These are phyloP conservation scores for Molorchus minor DNA, from an alignment of 2,888 invertebrate species.

Conservation along the genomic window DNA sequence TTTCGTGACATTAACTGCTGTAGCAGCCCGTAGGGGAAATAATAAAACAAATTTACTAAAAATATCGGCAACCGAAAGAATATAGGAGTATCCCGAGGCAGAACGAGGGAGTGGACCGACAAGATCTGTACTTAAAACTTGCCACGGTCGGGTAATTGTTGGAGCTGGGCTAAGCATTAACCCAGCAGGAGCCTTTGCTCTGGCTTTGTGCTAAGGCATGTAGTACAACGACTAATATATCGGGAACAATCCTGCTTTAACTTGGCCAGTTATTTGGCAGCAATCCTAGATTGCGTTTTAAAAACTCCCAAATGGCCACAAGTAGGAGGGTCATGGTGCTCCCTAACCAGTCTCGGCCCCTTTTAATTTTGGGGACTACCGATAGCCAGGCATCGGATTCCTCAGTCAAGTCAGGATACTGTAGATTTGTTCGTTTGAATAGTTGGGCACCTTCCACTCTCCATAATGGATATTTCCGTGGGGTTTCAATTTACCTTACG, in stretches of 20 bases:
- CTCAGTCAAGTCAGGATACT: no score
- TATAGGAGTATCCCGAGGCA: neutral
- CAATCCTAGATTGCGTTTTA: slow-evolving; percentile 6
- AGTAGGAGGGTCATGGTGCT: no score
- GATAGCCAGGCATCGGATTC: no score
- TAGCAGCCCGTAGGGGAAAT: neutral
- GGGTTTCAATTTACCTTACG: no score
- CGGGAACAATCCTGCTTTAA: no score
- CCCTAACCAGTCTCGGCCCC: no score
- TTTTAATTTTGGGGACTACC: no score
- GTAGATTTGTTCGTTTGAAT: no score
- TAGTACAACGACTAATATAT: neutral
- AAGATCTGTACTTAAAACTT: neutral
- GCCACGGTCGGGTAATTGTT: neutral
- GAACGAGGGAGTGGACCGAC: neutral
- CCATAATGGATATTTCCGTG: no score
- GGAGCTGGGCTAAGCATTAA: no score
- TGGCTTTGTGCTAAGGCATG: neutral
- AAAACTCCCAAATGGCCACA: slow-evolving; percentile 9
- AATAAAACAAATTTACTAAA: neutral
- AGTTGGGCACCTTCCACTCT: no score
- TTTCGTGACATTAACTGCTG: neutral
- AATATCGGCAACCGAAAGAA: neutral
- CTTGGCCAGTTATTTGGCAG: neutral
- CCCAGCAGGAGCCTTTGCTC: neutral